Conservation (phyloP, 2,888 invertebrate genomes). For the Oxyteleia sp. region DNA sequence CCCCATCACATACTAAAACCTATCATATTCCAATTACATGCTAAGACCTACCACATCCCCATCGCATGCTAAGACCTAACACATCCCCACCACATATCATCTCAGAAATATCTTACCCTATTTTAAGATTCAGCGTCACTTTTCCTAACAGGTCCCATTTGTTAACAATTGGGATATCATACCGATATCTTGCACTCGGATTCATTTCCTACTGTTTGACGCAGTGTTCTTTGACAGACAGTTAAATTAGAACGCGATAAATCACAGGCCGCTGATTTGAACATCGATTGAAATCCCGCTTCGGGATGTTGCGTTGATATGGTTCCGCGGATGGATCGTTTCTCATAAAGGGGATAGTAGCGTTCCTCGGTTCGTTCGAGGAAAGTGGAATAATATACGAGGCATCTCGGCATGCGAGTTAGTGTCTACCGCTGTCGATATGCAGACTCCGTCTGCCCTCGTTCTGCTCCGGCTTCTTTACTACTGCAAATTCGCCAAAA, state of each 20-base stretch:
- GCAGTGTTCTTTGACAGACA: conserved; percentile 18
- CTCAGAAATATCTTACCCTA: too few species aligned
- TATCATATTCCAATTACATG: too few species aligned
- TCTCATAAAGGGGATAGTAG: conserved; percentile 62
- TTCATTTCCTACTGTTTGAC: too few species aligned
- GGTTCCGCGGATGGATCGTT: conserved; percentile 71
- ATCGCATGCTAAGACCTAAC: too few species aligned
- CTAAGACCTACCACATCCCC: too few species aligned
- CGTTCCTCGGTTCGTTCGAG: conserved; percentile 57
- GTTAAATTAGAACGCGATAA: conserved; percentile 54
- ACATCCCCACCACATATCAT: too few species aligned
- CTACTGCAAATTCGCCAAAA: conserved; percentile 78
- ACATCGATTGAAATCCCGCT: conserved; percentile 61
- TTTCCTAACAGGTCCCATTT: too few species aligned
- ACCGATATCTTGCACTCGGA: too few species aligned
- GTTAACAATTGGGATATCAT: too few species aligned
- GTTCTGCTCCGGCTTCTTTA: conserved; percentile 66
- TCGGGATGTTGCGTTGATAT: conserved; percentile 67
- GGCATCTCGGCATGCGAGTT: conserved; percentile 79
- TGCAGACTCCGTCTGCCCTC: conserved; percentile 80
- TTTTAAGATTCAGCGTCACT: too few species aligned
- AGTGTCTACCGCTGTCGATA: conserved; percentile 80
- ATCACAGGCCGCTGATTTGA: conserved; percentile 55
- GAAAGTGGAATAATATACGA: conserved; percentile 77
- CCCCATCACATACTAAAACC: too few species aligned